A percentile compares a stretch with the other conserved stretches of the same genome.
phyloP scores from a whole-genome alignment of 2,888 invertebrate species.

The Crossocerus cetratus region DNA sequence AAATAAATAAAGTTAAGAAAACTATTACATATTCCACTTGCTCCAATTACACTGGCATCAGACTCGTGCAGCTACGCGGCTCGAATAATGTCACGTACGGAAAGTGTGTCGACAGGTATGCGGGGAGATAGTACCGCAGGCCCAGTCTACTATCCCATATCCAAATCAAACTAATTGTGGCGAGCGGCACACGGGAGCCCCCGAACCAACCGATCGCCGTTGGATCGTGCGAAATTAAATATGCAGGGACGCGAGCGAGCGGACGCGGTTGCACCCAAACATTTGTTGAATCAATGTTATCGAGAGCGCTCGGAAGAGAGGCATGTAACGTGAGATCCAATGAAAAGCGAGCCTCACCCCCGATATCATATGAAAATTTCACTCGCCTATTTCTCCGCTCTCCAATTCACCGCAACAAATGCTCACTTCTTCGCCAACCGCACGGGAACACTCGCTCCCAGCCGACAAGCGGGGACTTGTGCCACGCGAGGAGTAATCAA shows the following conservation, averaged over 20 bases:
- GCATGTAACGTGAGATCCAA: background rate
- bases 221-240: slow-evolving; percentile 51
- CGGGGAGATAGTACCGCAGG: slow-evolving; percentile 24
- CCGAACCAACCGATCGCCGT: slow-evolving; percentile 1
- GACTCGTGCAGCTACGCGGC: slow-evolving; percentile 27
- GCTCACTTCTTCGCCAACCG: slow-evolving; percentile 38
- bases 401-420: slow-evolving; percentile 7
- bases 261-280: slow-evolving; percentile 15
- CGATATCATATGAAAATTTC: background rate
- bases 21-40: background rate
- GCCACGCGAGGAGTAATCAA: background rate
- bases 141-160: slow-evolving; percentile 25
- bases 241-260: slow-evolving; percentile 35
- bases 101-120: slow-evolving; percentile 30
- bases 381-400: no score
- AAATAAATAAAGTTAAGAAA: background rate
- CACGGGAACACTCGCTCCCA: slow-evolving; percentile 29
- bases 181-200: background rate
- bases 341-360: background rate
- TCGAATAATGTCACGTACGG: slow-evolving; percentile 27
- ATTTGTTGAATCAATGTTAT: slow-evolving; percentile 38
- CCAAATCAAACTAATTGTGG: slow-evolving; percentile 58
- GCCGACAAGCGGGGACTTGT: slow-evolving; percentile 19
- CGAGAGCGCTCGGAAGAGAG: slow-evolving; percentile 18
- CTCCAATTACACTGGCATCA: background rate